These are phyloP conservation scores for Leptoteleia sp. DNA, from an alignment of 1,140 invertebrate species.

Conservation along the genomic window DNA sequence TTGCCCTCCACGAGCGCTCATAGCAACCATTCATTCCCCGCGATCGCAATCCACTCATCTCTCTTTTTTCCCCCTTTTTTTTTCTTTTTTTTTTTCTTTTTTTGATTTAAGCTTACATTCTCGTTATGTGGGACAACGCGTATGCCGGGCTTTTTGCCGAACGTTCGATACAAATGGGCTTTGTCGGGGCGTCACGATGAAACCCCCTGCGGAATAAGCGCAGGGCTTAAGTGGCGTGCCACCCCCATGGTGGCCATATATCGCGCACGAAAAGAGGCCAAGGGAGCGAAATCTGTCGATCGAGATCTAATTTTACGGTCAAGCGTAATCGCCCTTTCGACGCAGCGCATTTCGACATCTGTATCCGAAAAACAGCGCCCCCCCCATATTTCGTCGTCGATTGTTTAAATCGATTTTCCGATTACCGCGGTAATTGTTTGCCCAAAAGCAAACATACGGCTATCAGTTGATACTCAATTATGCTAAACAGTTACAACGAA, in stretches of 20 bases:
- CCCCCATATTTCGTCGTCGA: no score
- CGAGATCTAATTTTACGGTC: slow-evolving; percentile 66
- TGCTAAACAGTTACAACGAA: no score
- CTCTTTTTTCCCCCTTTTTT: slow-evolving; percentile 14
- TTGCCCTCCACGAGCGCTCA: slow-evolving; percentile 18
- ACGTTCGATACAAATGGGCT: slow-evolving; percentile 65
- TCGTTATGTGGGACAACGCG: slow-evolving; percentile 64
- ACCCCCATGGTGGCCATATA: slow-evolving; percentile 57
- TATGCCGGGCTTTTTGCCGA: slow-evolving; percentile 63
- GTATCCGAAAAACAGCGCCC: slow-evolving; percentile 44
- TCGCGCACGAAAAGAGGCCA: slow-evolving; percentile 52
- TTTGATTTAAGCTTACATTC: slow-evolving; percentile 64
- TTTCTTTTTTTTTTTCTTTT: not conserved
- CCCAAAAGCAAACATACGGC: no score
- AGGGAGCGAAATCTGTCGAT: slow-evolving; percentile 63
- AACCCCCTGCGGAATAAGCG: slow-evolving; percentile 62
- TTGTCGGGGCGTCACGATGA: slow-evolving; percentile 41
- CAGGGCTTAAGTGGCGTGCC: slow-evolving; percentile 61
- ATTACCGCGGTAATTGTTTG: no score
- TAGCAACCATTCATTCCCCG: slow-evolving; percentile 44
- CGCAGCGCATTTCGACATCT: slow-evolving; percentile 40
- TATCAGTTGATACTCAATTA: no score
- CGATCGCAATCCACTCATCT: slow-evolving; percentile 60
- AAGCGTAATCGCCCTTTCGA: slow-evolving; percentile 65
- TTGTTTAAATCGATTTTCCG: no score